Evolutionary conservation across 2,888 invertebrate genomes (phyloP).

Genomic region (Dascillus cervinus): DNA sequence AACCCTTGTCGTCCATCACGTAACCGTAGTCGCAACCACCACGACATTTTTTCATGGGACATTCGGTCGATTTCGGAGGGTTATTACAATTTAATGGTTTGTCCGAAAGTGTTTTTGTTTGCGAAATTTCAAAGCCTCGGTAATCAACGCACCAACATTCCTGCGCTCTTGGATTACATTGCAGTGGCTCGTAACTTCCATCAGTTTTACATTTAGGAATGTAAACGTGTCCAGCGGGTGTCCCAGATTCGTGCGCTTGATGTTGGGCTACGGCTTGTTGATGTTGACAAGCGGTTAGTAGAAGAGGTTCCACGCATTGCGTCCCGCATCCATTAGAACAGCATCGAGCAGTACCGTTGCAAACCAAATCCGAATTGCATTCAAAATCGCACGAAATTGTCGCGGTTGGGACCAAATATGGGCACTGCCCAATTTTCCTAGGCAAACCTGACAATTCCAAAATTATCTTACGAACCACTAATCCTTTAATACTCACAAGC

Average conservation of each 20-base stretch:
- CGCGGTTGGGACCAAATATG: conserved; percentile 65
- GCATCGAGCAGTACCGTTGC: conserved; percentile 63
- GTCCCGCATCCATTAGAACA: conserved; percentile 86
- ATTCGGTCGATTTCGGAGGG: conserved; percentile 38
- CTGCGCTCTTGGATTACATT: conserved; percentile 61
- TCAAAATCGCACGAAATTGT: conserved; percentile 66
- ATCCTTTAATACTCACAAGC: conserved; percentile 51
- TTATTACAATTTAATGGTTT: conserved; percentile 42
- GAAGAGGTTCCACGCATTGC: conserved; percentile 64
- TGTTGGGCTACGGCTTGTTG: conserved; percentile 47
- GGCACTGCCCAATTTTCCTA: conserved; percentile 72
- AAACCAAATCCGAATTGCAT: conserved; percentile 70
- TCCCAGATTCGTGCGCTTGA: conserved; percentile 61
- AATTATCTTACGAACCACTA: too few species aligned
- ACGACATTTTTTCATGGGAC: conserved; percentile 43
- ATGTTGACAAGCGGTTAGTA: conserved; percentile 71
- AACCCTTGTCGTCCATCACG: conserved; percentile 57
- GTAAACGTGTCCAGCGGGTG: conserved; percentile 66
- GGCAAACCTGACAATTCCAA: conserved; percentile 60
- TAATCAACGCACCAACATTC: conserved; percentile 79
- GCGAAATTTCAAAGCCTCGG: conserved; percentile 64
- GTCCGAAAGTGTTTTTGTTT: conserved; percentile 49
- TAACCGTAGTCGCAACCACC: conserved; percentile 57
- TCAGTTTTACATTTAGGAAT: conserved; percentile 65
- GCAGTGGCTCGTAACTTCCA: conserved; percentile 63